Conservation (phyloP, 2,888 invertebrate genomes). For the Xestia ashworthii region DNA sequence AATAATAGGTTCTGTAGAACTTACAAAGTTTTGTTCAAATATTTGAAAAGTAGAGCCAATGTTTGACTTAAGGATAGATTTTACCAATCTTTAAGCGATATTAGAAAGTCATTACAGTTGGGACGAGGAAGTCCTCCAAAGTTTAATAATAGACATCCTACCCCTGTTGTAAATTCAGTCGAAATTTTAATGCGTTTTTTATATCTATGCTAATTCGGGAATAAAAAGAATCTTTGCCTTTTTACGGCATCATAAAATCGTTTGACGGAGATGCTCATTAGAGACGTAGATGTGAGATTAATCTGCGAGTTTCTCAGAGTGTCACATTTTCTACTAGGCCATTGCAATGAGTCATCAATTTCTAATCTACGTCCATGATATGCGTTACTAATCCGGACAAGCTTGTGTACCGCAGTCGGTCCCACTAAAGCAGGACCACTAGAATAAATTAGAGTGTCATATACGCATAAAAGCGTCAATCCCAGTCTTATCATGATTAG, state of each 20-base stretch:
- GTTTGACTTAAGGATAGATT: conserved; percentile 53
- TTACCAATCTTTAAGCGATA: conserved; percentile 50
- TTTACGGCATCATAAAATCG: conserved; percentile 55
- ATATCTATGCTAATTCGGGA: conserved; percentile 45
- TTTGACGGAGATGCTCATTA: conserved; percentile 48
- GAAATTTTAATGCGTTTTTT: conserved; percentile 42
- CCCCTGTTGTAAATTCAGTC: conserved; percentile 36
- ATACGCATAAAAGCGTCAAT: conserved; percentile 76
- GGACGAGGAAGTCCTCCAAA: conserved; percentile 36
- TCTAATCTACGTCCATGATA: conserved; percentile 32
- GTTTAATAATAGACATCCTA: conserved; percentile 48
- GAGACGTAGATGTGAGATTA: conserved; percentile 22
- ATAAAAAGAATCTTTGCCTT: conserved; percentile 41
- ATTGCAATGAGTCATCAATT: conserved; percentile 19
- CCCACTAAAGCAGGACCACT: conserved; percentile 45
- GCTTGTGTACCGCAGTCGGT: conserved; percentile 38
- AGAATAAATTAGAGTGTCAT: conserved; percentile 77
- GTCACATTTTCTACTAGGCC: conserved; percentile 19
- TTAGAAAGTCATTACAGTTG: conserved; percentile 50
- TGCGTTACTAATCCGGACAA: conserved; percentile 41
- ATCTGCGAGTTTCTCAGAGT: conserved; percentile 33
- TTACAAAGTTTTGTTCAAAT: conserved; percentile 45
- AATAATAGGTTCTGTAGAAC: conserved; percentile 12
- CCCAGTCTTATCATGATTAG: conserved; percentile 76
- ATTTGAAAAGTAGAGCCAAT: conserved; percentile 49